Evolutionary conservation across 1,140 invertebrate species (phyloP), one percentile per base, ranked within the genome.

Genomic region (Drosophila saltans): DNA sequence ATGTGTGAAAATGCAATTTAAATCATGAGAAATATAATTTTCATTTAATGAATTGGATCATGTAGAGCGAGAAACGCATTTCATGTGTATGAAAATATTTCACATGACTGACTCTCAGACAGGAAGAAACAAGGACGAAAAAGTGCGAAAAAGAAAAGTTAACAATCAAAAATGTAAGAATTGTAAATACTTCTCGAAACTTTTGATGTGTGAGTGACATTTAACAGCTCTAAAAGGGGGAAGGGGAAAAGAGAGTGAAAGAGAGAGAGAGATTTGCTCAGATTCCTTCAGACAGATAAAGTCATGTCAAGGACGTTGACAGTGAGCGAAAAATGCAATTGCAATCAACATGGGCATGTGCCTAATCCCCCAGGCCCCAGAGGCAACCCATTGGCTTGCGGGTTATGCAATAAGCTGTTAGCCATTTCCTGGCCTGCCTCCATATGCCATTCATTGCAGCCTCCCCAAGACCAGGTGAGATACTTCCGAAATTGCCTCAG

Each of bases 11-110:
- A 83, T 88, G 84, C 70, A 83, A 83, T 88, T 83, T 88, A 75
- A 88, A 88, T 88, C 83, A 88, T 80, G 80, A 52, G 45, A 76
- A 88, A 88, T 88, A 83, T 89, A 83, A 88, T 88, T 89, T 86
- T 74, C 73, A 66, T 83, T 78, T 88, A 88, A 88, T 88, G 84
- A 88, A 88, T 86, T 86, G 80, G 83, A 86, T 86, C 77, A 86
- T 64, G 68, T 69, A 66, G 60, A 62, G 48, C 10, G 24, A 52
- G 6, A 41, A 55, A 55, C 52, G 58, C 61, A 70, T 63, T 66
- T 66, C 58, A 64, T 74, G 66, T 59, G 62, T 55, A 48, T 36
- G 30, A 58, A 59, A 43, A 57, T 52, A 52, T 52, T 52, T 52
- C 45, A 52, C 45, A 52, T 52, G 45, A 52, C 24, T 52, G 45